Evolutionary conservation across 1,140 invertebrate species (phyloP), one percentile per base, ranked within the genome.

Genomic region (Telenomus remus): DNA sequence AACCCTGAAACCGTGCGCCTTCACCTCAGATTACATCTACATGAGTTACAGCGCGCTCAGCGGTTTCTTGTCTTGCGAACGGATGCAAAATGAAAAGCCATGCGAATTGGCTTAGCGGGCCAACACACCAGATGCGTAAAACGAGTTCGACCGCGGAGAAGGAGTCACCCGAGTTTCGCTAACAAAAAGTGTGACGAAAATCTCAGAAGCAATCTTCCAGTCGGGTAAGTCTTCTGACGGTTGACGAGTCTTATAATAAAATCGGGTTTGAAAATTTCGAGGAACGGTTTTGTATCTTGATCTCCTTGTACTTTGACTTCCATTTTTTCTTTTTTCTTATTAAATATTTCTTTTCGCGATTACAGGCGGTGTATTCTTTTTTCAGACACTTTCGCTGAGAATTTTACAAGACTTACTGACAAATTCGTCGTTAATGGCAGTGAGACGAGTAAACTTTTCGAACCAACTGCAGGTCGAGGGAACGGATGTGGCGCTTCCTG

Each of bases 21-120:
- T 73, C 59, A 37, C 35, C 16, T 70, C 54, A 60, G 65, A 73
- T 78, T 78, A 73, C 65, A 78, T 78, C 69, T 73, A 55, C 64
- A 73, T 73, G 69, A 73, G 59, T 78, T 78, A 78, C 64, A 44
- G 69, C 42, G 64, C 48, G 56, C 48, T 49, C 56, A 59, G 54
- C 54, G 64, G 69, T 69, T 69, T 42, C 53, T 54, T 46, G 64
- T 69, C 47, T 54, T 15, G 44, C 70, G 49, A 59, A 61, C 70
- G 70, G 63, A 66, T 68, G 47, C 63, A 57, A 74, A 74, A 69
- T 75, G 57, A 68, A 75, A 75, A 69, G 48, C 39, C 37, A 66
- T 66, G 71, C 46, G 47, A 60, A 51, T 68, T 55, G 8, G 47
- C 39, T 60, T 13, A 34, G 48, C 42, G 34, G 13, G 14, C 35